Evolutionary conservation across 2,888 invertebrate species (phyloP), one percentile per base, ranked within the genome.

Genomic region (Protophormia terraenovae): DNA sequence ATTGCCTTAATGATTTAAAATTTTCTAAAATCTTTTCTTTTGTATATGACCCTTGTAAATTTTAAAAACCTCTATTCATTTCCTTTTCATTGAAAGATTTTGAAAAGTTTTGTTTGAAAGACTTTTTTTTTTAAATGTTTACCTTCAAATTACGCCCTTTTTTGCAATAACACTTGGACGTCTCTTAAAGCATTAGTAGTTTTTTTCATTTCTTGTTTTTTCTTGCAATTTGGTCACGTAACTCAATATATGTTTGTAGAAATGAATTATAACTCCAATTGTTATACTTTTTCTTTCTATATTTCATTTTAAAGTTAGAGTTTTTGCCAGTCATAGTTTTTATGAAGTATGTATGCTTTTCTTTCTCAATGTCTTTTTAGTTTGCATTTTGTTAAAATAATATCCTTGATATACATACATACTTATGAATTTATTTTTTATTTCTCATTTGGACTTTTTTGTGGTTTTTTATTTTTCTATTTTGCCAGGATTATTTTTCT

Each of bases 211-310:
- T n/a, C n/a, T n/a, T n/a, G n/a, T 27, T 27, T 24, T 53, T 55
- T 32, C 58, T 75, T 62, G 60, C 16, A 58, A 69, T 41, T 67
- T 71, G 78, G 78, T 73, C 75, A 79, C 53, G 82, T 75, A 79
- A 84, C 66, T 62, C 45, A 69, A 81, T 67, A 77, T 76, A 16
- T 32, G 32, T 60, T 62, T 53, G 38, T 71, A 38, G 8, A 41
- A 62, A 58, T 72, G 71, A 71, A 53, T 77, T 82, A 62, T 62
- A 76, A 73, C 67, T 75, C 45, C 38, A 72, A 72, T 77, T 72
- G 66, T 84, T 76, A 41, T 75, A 60, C 32, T 58, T 69, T 78
- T 80, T 66, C 60, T 16, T 80, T 47, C 12, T 35, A 22, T 24
- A 64, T 22, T 60, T 50, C 16, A 66, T 22, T 24, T 16, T 45